These are phyloP conservation scores for Urocitellus parryii DNA, from an alignment of 2,113 vertebrate genomes.

Conservation along the genomic window DNA sequence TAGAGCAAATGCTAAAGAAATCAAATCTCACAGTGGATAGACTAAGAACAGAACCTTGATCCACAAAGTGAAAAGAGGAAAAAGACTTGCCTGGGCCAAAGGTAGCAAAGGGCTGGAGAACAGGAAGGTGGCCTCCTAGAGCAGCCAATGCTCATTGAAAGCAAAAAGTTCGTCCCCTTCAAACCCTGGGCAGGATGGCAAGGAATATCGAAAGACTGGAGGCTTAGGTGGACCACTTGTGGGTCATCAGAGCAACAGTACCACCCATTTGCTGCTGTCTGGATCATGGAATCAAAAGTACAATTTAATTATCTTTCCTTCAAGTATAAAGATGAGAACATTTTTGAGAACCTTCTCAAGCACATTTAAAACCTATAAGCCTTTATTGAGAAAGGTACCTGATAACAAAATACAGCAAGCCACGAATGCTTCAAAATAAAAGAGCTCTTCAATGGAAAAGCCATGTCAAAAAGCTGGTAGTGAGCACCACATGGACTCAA, in stretches of 20 bases:
- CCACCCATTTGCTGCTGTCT: not conserved
- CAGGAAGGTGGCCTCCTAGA: not conserved
- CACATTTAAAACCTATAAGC: not conserved
- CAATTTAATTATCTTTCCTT: not conserved
- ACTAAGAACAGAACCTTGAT: not conserved
- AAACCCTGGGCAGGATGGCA: not conserved
- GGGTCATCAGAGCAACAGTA: not conserved
- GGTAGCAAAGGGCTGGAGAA: not conserved
- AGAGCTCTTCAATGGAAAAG: not conserved
- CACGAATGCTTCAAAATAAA: not conserved
- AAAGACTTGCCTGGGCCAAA: not conserved
- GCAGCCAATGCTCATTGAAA: not conserved
- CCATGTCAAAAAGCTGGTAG: not conserved
- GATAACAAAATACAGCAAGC: not conserved
- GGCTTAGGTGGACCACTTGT: not conserved
- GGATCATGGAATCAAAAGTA: not conserved
- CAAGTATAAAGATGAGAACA: not conserved
- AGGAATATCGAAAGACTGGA: not conserved
- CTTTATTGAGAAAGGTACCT: not conserved
- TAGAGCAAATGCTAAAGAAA: conserved; percentile 64
- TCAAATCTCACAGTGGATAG: conserved; percentile 50
- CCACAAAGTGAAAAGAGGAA: conserved; percentile 2
- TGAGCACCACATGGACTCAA: not conserved
- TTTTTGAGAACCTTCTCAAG: not conserved
- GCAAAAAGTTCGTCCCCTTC: not conserved